phyloP scores from a whole-genome alignment of 2,888 invertebrate genomes.

The Proisotoma minuta region DNA sequence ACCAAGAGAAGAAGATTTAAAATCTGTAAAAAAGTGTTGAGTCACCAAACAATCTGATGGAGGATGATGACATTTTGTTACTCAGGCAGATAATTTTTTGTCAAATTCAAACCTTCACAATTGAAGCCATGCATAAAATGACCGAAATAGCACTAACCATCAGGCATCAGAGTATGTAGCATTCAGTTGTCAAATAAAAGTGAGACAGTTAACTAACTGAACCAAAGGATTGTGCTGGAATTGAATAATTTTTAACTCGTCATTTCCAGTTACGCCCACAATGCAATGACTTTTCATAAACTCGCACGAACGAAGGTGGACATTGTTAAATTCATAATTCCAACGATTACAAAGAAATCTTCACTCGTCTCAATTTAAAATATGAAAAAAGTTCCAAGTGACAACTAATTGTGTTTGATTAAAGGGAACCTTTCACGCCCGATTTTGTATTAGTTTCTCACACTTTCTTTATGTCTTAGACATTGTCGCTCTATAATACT shows the following conservation, averaged over 20 bases:
- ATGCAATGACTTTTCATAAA: slow-evolving; percentile 34
- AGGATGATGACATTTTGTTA: slow-evolving; percentile 15
- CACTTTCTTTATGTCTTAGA: background rate
- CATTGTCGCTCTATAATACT: too few species aligned
- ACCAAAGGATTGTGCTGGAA: background rate
- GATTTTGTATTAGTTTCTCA: slow-evolving; percentile 11
- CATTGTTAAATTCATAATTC: too few species aligned
- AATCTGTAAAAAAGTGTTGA: slow-evolving; percentile 17
- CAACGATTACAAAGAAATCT: too few species aligned
- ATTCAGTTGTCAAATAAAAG: background rate
- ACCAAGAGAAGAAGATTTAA: slow-evolving; percentile 6
- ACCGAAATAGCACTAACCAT: background rate
- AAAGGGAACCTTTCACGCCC: slow-evolving; percentile 4
- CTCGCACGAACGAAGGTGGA: too few species aligned
- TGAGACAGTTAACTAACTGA: background rate
- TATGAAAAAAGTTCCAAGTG: too few species aligned
- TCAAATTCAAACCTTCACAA: slow-evolving; percentile 5
- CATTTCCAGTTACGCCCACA: slow-evolving; percentile 37
- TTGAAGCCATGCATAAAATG: slow-evolving; percentile 8
- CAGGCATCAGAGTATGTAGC: background rate
- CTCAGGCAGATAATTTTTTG: slow-evolving; percentile 9
- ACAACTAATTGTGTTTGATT: slow-evolving; percentile 3
- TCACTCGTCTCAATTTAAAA: too few species aligned
- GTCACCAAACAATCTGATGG: slow-evolving; percentile 15
- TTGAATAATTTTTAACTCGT: slow-evolving; percentile 16